Conservation (phyloP, 2,797 vertebrate species). For the Micrastur ruficollis region DNA sequence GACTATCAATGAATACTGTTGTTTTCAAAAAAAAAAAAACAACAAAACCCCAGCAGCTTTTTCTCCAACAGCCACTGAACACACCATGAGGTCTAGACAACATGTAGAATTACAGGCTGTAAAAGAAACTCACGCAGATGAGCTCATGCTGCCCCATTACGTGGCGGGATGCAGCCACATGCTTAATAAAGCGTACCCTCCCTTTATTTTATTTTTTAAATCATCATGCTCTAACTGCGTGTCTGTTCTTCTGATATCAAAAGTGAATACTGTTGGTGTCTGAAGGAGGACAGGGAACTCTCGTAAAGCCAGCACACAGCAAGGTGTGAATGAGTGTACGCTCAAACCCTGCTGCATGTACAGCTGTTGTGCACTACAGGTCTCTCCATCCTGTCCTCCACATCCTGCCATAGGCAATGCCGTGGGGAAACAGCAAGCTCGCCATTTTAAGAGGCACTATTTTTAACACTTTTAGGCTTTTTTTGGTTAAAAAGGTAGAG, state of each 20-base stretch:
- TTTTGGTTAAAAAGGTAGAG: background rate
- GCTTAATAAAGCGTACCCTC: background rate
- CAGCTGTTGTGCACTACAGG: background rate
- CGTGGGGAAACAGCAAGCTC: background rate
- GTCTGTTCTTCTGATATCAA: background rate
- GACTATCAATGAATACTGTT: background rate
- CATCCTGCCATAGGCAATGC: fast-evolving
- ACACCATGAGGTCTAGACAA: background rate
- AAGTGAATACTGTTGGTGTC: background rate
- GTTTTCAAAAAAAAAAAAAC: background rate
- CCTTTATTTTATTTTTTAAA: background rate
- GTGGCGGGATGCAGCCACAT: fast-evolving
- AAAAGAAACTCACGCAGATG: background rate
- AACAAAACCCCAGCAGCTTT: background rate
- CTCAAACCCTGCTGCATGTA: background rate
- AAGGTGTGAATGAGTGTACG: fast-evolving
- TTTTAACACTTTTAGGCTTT: background rate
- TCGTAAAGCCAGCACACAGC: fast-evolving
- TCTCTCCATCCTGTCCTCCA: background rate
- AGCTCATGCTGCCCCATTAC: background rate
- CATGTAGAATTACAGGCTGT: background rate
- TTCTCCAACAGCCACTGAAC: background rate
- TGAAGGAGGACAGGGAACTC: background rate
- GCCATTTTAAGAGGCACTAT: background rate
- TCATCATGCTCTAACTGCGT: background rate